Percentiles rank a stretch among this genome's conserved stretches.
Evolutionary conservation across 2,888 invertebrate genomes (phyloP).

Genomic region (Cosmorhoe ocellata): DNA sequence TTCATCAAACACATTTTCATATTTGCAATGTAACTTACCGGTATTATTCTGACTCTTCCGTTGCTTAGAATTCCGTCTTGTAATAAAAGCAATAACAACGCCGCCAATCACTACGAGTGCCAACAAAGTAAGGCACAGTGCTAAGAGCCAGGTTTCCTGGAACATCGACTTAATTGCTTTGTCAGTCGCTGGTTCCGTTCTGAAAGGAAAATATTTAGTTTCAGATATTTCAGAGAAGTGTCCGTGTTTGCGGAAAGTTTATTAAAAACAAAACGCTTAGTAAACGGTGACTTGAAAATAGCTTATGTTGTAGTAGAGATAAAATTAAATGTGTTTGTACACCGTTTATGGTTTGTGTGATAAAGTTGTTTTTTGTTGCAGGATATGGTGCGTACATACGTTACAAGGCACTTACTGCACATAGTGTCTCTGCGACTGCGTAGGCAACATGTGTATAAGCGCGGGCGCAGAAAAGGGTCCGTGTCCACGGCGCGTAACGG

Average conservation of each 20-base stretch:
- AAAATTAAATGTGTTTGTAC: too few species aligned
- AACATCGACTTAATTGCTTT: constrained; percentile 75
- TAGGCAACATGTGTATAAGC: constrained; percentile 87
- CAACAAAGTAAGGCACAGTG: constrained; percentile 68
- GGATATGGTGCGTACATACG: too few species aligned
- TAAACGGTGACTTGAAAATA: too few species aligned
- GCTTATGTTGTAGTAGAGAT: too few species aligned
- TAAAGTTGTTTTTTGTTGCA: too few species aligned
- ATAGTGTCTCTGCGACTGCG: constrained; percentile 72
- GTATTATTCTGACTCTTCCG: constrained; percentile 68
- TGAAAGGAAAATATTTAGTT: constrained; percentile 53
- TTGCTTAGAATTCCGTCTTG: constrained; percentile 65
- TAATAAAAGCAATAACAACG: constrained; percentile 67
- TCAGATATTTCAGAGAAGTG: constrained; percentile 6
- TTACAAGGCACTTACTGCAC: constrained; percentile 65
- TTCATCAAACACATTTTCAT: background rate
- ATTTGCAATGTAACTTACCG: constrained; percentile 44
- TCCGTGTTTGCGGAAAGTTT: background rate
- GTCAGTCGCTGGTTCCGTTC: constrained; percentile 76
- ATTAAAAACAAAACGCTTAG: too few species aligned
- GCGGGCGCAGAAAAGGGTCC: constrained; percentile 94
- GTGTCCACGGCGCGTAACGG: constrained; percentile 92
- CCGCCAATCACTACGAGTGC: constrained; percentile 65
- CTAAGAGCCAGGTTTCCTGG: constrained; percentile 77
- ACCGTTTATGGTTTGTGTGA: too few species aligned